Conservation (phyloP, 2,888 invertebrate genomes). For the Cerastoderma edule region DNA sequence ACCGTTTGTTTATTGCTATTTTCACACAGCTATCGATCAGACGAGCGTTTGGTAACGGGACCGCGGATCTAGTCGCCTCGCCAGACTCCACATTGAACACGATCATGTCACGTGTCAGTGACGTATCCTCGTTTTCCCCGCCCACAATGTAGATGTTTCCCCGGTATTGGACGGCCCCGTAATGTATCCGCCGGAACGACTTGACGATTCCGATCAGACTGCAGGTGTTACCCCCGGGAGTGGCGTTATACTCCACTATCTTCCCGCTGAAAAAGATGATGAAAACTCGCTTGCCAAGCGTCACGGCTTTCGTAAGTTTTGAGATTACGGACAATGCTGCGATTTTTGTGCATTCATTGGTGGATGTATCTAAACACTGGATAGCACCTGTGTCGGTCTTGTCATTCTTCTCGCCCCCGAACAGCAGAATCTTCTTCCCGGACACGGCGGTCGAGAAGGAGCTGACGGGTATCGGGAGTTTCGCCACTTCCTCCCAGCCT, state of each 20-base stretch:
- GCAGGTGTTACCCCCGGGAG: conserved; percentile 58
- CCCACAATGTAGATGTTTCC: conserved; percentile 74
- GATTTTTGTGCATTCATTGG: conserved; percentile 67
- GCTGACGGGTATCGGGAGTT: conserved; percentile 71
- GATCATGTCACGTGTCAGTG: conserved; percentile 73
- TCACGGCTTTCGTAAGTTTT: conserved; percentile 74
- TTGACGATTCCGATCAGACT: conserved; percentile 70
- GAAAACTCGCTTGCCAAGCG: conserved; percentile 71
- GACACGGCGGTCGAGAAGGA: conserved; percentile 75
- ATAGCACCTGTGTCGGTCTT: conserved; percentile 73
- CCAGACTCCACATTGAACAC: conserved; percentile 70
- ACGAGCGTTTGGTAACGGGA: conserved; percentile 73
- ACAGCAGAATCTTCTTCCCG: conserved; percentile 72
- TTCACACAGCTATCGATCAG: conserved; percentile 77
- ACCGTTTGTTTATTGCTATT: conserved; percentile 71
- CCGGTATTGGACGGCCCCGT: conserved; percentile 74
- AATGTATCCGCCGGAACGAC: conserved; percentile 76
- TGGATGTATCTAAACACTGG: conserved; percentile 75
- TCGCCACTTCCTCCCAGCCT: conserved; percentile 67
- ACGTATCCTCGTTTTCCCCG: conserved; percentile 72
- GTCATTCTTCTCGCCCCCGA: conserved; percentile 78
- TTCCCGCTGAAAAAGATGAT: conserved; percentile 77
- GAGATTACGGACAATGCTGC: conserved; percentile 72
- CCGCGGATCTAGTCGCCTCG: conserved; percentile 68
- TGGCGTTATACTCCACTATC: conserved; percentile 67